Evolutionary conservation across 2,888 invertebrate species (phyloP).

Genomic region (Entomobrya proxima): DNA sequence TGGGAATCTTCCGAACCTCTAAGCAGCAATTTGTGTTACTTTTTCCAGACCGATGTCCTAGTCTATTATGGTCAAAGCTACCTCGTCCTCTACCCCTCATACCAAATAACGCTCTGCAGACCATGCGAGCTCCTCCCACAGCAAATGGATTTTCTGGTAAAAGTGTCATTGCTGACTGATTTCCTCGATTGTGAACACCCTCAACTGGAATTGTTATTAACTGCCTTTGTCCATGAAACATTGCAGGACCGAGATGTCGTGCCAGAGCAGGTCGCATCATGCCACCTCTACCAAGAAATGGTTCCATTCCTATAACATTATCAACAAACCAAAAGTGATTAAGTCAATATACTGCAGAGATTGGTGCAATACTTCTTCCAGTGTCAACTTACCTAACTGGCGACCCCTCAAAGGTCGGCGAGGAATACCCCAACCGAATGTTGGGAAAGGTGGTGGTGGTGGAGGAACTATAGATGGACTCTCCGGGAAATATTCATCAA

Average conservation of each 20-base stretch:
- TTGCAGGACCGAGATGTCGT: slow-evolving; percentile 42
- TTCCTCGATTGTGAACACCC: background rate
- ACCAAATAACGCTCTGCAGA: slow-evolving; percentile 5
- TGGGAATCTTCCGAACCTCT: slow-evolving; percentile 94
- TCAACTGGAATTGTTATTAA: slow-evolving; percentile 86
- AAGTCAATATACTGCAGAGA: background rate
- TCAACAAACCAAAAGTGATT: background rate
- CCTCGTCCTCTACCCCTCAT: slow-evolving; percentile 67
- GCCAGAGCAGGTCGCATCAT: slow-evolving; percentile 64
- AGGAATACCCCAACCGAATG: slow-evolving; percentile 75
- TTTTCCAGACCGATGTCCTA: slow-evolving; percentile 80
- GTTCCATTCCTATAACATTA: background rate
- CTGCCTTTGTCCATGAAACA: slow-evolving; percentile 81
- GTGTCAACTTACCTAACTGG: slow-evolving; percentile 75
- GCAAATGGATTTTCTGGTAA: background rate
- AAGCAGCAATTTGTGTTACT: slow-evolving; percentile 84
- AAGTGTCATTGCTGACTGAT: background rate
- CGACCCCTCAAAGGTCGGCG: slow-evolving; percentile 75
- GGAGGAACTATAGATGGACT: slow-evolving; percentile 84
- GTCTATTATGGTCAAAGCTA: slow-evolving; percentile 86
- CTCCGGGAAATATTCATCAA: slow-evolving; percentile 82
- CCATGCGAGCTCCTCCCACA: background rate
- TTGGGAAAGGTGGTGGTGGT: background rate
- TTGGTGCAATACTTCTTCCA: background rate
- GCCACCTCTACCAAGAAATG: slow-evolving; percentile 31